These are phyloP conservation scores for Crenuchus spilurus DNA, from an alignment of 2,797 vertebrate genomes.

Conservation along the genomic window DNA sequence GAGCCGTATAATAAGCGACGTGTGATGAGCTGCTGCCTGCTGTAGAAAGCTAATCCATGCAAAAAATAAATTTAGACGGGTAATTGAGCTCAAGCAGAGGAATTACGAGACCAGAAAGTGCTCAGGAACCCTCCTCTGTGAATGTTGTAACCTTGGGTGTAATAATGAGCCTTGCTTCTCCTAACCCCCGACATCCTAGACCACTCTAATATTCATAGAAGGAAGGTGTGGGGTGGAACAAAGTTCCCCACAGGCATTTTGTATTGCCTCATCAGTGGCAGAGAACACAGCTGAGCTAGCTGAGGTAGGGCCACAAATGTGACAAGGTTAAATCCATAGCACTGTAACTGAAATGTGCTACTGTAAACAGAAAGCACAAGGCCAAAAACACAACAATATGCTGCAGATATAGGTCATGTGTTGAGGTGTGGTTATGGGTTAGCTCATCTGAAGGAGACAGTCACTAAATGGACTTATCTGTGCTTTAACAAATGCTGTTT, in stretches of 20 bases:
- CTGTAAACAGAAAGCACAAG: neutral
- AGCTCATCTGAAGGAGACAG: neutral
- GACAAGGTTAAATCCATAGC: neutral
- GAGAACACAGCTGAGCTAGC: slow-evolving; percentile 34
- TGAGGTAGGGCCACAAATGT: slow-evolving; percentile 14
- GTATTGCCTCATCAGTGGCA: slow-evolving; percentile 32
- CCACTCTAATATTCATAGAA: slow-evolving; percentile 54
- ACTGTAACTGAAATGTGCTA: slow-evolving; percentile 18
- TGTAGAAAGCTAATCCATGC: slow-evolving; percentile 73
- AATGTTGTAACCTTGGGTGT: slow-evolving; percentile 69
- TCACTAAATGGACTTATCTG: neutral
- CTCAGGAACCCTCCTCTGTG: slow-evolving; percentile 45
- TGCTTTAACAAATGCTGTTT: no score
- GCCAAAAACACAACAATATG: neutral
- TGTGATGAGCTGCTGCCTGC: slow-evolving; percentile 70
- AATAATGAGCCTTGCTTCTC: slow-evolving; percentile 63
- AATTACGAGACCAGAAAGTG: slow-evolving; percentile 60
- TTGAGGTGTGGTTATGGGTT: neutral
- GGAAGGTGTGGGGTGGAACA: no score
- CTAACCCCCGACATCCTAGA: slow-evolving; percentile 34
- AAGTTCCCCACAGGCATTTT: slow-evolving; percentile 44
- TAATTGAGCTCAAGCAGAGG: slow-evolving; percentile 69
- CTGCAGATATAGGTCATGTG: neutral
- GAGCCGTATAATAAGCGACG: slow-evolving; percentile 66
- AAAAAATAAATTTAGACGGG: slow-evolving; percentile 67